Evolutionary conservation across 2,797 vertebrate species (phyloP), one percentile per base, ranked within the genome.

Genomic region (Lepus oiostolus): DNA sequence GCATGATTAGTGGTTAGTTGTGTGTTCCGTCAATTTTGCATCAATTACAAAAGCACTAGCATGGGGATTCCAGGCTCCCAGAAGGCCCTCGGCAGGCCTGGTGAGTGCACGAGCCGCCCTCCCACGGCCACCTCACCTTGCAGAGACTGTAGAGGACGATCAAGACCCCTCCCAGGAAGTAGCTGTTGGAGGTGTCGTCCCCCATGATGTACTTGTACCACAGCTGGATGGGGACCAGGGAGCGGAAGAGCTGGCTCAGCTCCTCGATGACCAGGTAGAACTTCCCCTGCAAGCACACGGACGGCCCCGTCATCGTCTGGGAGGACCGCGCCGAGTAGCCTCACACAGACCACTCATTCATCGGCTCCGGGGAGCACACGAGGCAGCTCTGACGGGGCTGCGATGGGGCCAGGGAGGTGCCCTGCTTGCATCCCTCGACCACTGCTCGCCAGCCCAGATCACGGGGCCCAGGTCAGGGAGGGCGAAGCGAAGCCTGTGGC

Each of bases 181-280:
- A 99, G 97, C 99, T 99, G 98, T 98, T 99, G 75, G 99, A 99
- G 0, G 99, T 98, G 94, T 99, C 99, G 0, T 99, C 99, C 10
- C 99, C 99, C 99, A 99, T 99, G 98, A 99, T 99, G 98, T 99
- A 99, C 95, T 99, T 99, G 97, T 99, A 99, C 99, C 99, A 99
- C 91, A 99, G 98, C 98, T 99, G 99, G 98, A 99, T 99, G 96
- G 99, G 99, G 52, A 99, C 99, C 24, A 99, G 98, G 0, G 99
- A 99, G 17, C 99, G 99, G 97, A 99, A 99, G 96, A 99, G 99
- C 98, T 99, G 99, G 98, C 99, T 99, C 98, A 99, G 98, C 98
- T 99, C 99, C 98, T 99, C 99, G 5, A 99, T 99, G 95, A 99
- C 95, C 98, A 99, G 98, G 97, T 99, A 99, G 97, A 99, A 99